A percentile compares a stretch with the other conserved stretches of the same genome.
These are phyloP conservation scores for Lasiurus cinereus DNA, from an alignment of 2,113 vertebrate species.

Conservation along the genomic window DNA sequence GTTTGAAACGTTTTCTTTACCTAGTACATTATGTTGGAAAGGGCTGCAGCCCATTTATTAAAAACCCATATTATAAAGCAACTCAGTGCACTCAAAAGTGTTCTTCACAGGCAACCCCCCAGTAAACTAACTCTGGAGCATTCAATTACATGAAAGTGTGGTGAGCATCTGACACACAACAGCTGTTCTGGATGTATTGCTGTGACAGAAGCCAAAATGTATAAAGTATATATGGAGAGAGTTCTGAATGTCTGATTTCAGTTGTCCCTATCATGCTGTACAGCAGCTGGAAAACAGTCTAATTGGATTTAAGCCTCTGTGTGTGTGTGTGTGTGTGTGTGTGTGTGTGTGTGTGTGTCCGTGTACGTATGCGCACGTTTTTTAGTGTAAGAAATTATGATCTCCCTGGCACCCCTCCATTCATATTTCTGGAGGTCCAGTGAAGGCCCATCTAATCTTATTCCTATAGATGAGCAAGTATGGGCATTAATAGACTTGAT, in stretches of 20 bases:
- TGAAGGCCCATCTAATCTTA: background rate
- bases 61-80: background rate
- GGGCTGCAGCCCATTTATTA: background rate
- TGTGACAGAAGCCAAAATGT: background rate
- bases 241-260: background rate
- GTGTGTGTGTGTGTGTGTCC: too few species aligned
- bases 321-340: background rate
- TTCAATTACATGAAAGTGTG: background rate
- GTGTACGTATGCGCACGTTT: too few species aligned
- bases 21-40: background rate
- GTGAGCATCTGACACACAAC: background rate
- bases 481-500: background rate
- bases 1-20: constrained; percentile 44
- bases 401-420: background rate
- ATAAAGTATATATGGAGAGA: background rate
- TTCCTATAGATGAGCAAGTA: background rate
- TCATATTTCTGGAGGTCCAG: background rate
- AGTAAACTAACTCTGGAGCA: background rate
- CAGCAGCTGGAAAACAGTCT: background rate
- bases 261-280: background rate
- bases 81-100: background rate
- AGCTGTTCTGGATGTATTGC: background rate
- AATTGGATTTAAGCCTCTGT: background rate
- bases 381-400: background rate
- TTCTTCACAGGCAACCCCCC: background rate